Percentiles rank a stretch among this genome's conserved stretches.
Conservation (phyloP, 2,888 invertebrate genomes). For the Ormyrus rosae region DNA sequence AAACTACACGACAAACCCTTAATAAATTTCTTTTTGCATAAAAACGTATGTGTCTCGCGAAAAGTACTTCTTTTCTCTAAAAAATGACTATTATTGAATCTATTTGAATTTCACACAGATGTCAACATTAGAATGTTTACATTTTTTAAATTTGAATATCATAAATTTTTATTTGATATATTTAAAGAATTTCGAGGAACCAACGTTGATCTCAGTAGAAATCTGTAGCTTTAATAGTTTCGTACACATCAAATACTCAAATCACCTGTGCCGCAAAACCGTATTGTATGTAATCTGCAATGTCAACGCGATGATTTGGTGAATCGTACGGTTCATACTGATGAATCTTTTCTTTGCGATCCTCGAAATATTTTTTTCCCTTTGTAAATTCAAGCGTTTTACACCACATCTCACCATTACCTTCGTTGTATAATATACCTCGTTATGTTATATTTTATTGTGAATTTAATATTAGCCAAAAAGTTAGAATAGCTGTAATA, state of each 20-base stretch:
- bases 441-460: constrained; percentile 68
- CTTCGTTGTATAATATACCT: constrained; percentile 63
- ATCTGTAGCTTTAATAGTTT: neutral
- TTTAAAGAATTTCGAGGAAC: constrained; percentile 7
- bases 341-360: neutral
- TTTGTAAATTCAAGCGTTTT: neutral
- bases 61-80: constrained; percentile 16
- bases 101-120: neutral
- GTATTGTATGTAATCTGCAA: no score
- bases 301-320: constrained; percentile 15
- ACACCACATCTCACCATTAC: neutral
- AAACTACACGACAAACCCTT: no score
- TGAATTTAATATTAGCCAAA: constrained; percentile 70
- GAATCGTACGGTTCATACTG: constrained; percentile 1
- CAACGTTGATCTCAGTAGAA: neutral
- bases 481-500: constrained; percentile 57
- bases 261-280: no score
- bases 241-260: constrained; percentile 8
- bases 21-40: no score
- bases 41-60: no score
- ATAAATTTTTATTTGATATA: no score
- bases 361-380: neutral
- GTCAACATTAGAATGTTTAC: no score
- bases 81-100: constrained; percentile 34
- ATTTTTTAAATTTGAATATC: no score